phyloP scores from a whole-genome alignment of 2,888 invertebrate genomes.

The Micoletzkya japonica region DNA sequence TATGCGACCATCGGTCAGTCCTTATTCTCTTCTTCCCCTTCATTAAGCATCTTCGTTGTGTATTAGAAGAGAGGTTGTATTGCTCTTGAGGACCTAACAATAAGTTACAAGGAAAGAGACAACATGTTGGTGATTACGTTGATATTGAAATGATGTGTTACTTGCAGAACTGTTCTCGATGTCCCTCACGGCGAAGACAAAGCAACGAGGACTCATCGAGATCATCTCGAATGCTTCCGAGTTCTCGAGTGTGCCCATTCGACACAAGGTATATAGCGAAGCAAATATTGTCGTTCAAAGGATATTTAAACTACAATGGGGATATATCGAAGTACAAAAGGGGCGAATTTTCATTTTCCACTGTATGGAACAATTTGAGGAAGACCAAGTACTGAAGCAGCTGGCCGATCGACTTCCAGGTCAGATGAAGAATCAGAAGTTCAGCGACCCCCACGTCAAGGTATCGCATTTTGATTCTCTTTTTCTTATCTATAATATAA shows the following conservation, averaged over 20 bases:
- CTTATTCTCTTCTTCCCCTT: neutral
- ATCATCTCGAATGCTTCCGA: slow-evolving; percentile 97
- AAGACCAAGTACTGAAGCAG: slow-evolving; percentile 81
- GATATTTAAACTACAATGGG: neutral
- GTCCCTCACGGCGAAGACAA: slow-evolving; percentile 93
- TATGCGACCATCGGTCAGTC: slow-evolving; percentile 89
- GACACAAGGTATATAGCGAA: slow-evolving; percentile 74
- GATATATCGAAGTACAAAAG: too few relatives aligned
- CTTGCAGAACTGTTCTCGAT: slow-evolving; percentile 89
- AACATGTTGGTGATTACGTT: too few relatives aligned
- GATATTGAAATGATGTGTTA: neutral
- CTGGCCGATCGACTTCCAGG: slow-evolving; percentile 70
- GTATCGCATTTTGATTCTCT: slow-evolving; percentile 64
- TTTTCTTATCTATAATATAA: neutral
- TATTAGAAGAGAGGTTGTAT: neutral
- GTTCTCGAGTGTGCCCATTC: slow-evolving; percentile 87
- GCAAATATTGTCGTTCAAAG: neutral
- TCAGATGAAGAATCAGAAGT: slow-evolving; percentile 78
- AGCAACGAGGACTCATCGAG: slow-evolving; percentile 92
- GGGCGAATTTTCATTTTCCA: neutral
- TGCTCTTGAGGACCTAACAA: neutral
- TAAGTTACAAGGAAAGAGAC: too few relatives aligned
- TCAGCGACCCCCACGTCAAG: slow-evolving; percentile 94
- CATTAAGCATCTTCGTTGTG: neutral
- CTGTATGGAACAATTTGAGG: slow-evolving; percentile 65